Base-by-base conservation (phyloP, 2,797 vertebrate genomes). In the Acanthurus tractus region DNA sequence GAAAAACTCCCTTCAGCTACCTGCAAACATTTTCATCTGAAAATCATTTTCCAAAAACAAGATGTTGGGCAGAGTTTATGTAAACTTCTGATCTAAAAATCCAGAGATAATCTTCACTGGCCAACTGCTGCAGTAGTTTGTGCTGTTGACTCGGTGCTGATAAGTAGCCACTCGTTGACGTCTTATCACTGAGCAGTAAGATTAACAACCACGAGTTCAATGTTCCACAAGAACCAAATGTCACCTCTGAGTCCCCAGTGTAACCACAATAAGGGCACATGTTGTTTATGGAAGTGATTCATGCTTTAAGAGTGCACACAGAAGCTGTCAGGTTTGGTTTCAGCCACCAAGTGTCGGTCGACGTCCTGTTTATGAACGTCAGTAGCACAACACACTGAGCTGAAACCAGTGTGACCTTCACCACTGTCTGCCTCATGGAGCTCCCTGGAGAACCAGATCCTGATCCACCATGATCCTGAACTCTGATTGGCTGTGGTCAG, bases 91-190 rank as follows among this genome's bases (percentile, higher is more conserved):
- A 50, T 36, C 6, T 57, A 17, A 38, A 6, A 38, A 17, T 52
- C 1, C 9, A 22, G n/a, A 18, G 56, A 8, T 15, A 13, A 34
- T 40, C 11, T 29, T 36, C 11, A 18, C 15, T 63, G 55, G 20
- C 54, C 13, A 22, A 23, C 0, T 2, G 45, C 14, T 22, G 15
- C 55, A 42, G 42, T 25, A 20, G 17, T 42, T 63, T 45, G 6
- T 20, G 29, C 10, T 67, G 34, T 76, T 76, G 70, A 74, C 59
- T 42, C 12, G 42, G 17, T 18, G 69, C 6, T 23, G 77, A 86
- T 86, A 86, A 81, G 74, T 15, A 61, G 29, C 44, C 11, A n/a
- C 48, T 58, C 69, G 1, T 29, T 69, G 6, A 18, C 29, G 13
- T 56, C 46, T 14, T 74, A 62, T 74, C 44, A 46, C 22, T 44